Evolutionary conservation across 2,113 vertebrate species (phyloP).

Genomic region (Corythornis madagascariensis): DNA sequence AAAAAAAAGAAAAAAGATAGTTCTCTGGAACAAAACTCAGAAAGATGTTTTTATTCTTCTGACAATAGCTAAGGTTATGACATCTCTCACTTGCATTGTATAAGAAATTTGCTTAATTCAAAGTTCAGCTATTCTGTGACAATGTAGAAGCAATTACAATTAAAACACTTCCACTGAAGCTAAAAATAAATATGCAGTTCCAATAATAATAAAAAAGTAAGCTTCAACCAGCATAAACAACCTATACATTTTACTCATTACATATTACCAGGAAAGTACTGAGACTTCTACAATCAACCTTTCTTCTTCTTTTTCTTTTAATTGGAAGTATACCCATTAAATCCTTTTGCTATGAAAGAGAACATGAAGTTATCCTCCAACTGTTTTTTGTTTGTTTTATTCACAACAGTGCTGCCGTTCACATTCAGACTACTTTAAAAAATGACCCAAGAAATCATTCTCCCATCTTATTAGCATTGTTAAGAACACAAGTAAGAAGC

Average conservation of each 20-base stretch:
- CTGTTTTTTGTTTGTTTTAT: neutral
- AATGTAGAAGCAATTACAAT: neutral
- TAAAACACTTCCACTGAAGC: neutral
- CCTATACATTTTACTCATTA: neutral
- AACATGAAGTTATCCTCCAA: neutral
- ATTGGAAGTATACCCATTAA: neutral
- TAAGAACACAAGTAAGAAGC: neutral
- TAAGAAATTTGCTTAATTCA: neutral
- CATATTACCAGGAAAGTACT: neutral
- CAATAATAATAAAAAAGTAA: neutral
- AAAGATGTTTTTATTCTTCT: neutral
- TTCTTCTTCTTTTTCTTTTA: neutral
- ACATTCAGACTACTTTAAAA: neutral
- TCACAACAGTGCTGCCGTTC: neutral
- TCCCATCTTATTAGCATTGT: neutral
- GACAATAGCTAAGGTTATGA: neutral
- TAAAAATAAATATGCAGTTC: neutral
- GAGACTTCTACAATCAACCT: neutral
- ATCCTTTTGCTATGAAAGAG: neutral
- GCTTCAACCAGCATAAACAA: neutral
- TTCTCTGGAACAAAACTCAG: slow-evolving; percentile 51
- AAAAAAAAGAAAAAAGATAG: neutral
- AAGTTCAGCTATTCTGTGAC: neutral
- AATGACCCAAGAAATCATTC: neutral
- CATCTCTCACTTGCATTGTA: neutral